Evolutionary conservation across 2,797 vertebrate genomes (phyloP).

Genomic region (Thalassophryne amazonica): DNA sequence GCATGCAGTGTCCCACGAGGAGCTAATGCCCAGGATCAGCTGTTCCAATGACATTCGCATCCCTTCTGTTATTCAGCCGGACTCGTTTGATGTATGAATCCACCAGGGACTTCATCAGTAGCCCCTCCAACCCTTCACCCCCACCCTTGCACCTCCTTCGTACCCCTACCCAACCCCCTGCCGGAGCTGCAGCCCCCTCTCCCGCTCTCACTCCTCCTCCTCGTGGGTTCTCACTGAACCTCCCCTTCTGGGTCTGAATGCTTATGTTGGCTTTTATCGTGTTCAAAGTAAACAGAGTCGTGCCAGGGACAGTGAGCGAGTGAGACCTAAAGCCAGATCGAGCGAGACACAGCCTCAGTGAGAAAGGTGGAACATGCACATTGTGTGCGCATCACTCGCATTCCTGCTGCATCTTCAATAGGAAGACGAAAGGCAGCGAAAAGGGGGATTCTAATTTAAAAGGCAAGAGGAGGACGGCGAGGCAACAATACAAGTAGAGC

Average conservation of each 20-base stretch:
- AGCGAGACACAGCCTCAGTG: conserved; percentile 42
- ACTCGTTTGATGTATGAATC: conserved; percentile 63
- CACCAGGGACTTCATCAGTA: conserved; percentile 61
- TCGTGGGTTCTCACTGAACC: conserved; percentile 58
- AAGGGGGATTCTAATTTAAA: conserved; percentile 34
- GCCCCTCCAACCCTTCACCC: conserved; percentile 62
- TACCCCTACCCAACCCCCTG: conserved; percentile 61
- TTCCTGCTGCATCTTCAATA: conserved; percentile 58
- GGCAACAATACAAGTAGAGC: not conserved
- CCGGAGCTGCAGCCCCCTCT: conserved; percentile 50
- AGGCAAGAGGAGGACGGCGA: conserved; percentile 25
- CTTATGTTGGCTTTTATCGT: conserved; percentile 77
- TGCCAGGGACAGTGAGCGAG: conserved; percentile 46
- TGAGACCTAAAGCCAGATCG: conserved; percentile 31
- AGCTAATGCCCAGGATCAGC: conserved; percentile 79
- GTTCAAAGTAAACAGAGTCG: conserved; percentile 78
- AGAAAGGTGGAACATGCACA: conserved; percentile 65
- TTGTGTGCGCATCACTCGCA: conserved; percentile 60
- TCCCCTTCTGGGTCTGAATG: conserved; percentile 77
- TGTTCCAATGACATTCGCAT: conserved; percentile 82
- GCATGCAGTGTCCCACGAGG: conserved; percentile 59
- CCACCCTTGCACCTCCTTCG: conserved; percentile 31
- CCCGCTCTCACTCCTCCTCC: conserved; percentile 37
- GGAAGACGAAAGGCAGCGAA: conserved; percentile 50
- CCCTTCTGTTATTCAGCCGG: conserved; percentile 80